A percentile compares a stretch with the other conserved stretches of the same genome.
Conservation (phyloP, 2,888 invertebrate genomes). For the Catocala sponsa region DNA sequence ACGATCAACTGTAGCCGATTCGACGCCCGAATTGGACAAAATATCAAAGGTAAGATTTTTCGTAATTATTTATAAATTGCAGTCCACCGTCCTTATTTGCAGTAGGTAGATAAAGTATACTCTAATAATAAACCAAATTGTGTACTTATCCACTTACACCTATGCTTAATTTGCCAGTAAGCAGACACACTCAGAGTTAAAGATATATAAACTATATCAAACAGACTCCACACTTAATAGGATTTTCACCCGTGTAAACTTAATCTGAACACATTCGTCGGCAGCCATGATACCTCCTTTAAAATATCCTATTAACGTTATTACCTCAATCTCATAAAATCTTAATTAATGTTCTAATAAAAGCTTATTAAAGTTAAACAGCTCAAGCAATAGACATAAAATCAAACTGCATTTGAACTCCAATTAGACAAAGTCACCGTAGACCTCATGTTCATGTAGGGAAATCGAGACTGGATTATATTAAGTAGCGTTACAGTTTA, state of each 20-base stretch:
- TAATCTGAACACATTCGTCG: neutral
- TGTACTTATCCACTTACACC: too few species aligned
- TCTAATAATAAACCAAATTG: too few species aligned
- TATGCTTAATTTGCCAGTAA: too few species aligned
- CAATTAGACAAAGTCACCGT: conserved; percentile 29
- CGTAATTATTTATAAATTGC: too few species aligned
- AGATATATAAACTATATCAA: neutral
- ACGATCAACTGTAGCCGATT: too few species aligned
- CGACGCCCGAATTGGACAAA: too few species aligned
- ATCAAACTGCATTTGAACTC: conserved; percentile 34
- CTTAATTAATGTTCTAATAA: conserved; percentile 8
- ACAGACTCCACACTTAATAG: neutral
- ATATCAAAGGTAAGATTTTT: too few species aligned
- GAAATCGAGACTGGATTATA: conserved; percentile 30
- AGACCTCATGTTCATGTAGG: conserved; percentile 18
- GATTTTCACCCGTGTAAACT: neutral
- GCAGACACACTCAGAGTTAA: too few species aligned
- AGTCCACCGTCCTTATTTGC: too few species aligned
- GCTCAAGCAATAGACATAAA: conserved; percentile 20
- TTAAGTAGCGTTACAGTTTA: conserved; percentile 24
- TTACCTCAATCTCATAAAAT: conserved; percentile 5
- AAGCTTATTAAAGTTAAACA: conserved; percentile 11
- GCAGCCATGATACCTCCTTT: neutral
- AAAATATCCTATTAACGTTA: conserved; percentile 1
- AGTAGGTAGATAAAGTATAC: too few species aligned